Evolutionary conservation across 2,797 vertebrate species (phyloP).

Genomic region (Denticeps clupeoides): DNA sequence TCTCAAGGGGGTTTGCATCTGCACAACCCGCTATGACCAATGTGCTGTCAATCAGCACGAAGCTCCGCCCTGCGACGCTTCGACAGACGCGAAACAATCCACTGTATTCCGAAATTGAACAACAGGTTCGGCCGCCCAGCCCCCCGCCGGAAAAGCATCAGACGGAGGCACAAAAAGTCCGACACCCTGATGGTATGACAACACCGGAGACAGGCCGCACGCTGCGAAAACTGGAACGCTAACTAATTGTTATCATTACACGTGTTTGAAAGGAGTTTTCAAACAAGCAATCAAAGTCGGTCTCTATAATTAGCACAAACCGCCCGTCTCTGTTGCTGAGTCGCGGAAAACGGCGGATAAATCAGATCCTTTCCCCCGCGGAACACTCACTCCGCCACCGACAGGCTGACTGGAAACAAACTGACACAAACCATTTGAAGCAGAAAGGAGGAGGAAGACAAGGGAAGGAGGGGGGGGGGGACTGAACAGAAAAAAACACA

Average conservation of each 20-base stretch:
- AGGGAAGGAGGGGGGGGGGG: conserved; percentile 19
- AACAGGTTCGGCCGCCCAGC: too few relatives aligned
- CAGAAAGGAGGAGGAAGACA: conserved; percentile 45
- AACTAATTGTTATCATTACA: conserved; percentile 67
- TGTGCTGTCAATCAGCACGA: too few relatives aligned
- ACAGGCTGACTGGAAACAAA: conserved; percentile 70
- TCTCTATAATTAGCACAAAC: conserved; percentile 62
- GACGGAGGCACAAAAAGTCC: neutral
- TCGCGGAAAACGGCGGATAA: conserved; percentile 51
- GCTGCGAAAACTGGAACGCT: conserved; percentile 36
- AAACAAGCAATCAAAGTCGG: conserved; percentile 70
- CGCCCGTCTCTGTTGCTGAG: too few relatives aligned
- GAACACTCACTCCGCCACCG: conserved; percentile 44
- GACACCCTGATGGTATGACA: too few relatives aligned
- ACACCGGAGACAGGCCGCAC: conserved; percentile 1
- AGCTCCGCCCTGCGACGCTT: too few relatives aligned
- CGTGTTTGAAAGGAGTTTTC: conserved; percentile 64
- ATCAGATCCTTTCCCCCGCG: conserved; percentile 53
- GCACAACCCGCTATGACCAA: too few relatives aligned
- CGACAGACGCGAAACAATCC: too few relatives aligned
- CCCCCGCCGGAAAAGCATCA: too few relatives aligned
- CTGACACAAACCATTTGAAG: conserved; percentile 68
- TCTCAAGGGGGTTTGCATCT: too few relatives aligned
- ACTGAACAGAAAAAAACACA: conserved; percentile 32
- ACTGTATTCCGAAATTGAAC: too few relatives aligned